Evolutionary conservation across 2,888 invertebrate species (phyloP).

Genomic region (Cotesia congregata): DNA sequence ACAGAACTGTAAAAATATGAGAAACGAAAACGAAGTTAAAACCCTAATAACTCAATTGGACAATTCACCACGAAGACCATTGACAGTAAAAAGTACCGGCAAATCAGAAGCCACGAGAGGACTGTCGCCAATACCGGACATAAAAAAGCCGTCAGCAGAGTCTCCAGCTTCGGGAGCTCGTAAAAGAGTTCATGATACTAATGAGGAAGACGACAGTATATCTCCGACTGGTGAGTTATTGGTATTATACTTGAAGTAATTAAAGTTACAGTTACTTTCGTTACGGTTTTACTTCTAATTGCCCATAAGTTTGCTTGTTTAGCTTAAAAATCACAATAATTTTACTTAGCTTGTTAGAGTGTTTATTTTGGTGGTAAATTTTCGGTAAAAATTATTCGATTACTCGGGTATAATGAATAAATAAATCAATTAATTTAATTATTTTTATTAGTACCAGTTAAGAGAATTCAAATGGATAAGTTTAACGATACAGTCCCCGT

Average conservation of each 20-base stretch:
- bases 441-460: not conserved
- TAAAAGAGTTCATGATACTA: conserved; percentile 59
- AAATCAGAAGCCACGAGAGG: not conserved
- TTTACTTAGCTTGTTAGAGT: not conserved
- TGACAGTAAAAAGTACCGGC: conserved; percentile 50
- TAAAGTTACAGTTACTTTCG: conserved; percentile 44
- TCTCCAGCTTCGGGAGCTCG: conserved; percentile 55
- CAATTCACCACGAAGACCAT: conserved; percentile 58
- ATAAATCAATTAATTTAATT: not conserved
- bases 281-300: conserved; percentile 45
- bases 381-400: not conserved
- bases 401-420: not conserved
- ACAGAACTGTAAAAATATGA: not conserved
- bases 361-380: too few species aligned
- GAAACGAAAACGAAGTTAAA: conserved; percentile 41
- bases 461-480: not conserved
- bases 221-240: conserved; percentile 60
- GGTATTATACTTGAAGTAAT: conserved; percentile 45
- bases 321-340: too few species aligned
- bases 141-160: conserved; percentile 45
- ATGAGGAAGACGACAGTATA: conserved; percentile 49
- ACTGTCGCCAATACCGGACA: not conserved
- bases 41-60: conserved; percentile 61
- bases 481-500: not conserved
- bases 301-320: conserved; percentile 35